Percentiles rank a stretch among this genome's conserved stretches.
These are phyloP conservation scores for Drosophila miranda DNA, from an alignment of 1,140 invertebrate species.

Conservation along the genomic window DNA sequence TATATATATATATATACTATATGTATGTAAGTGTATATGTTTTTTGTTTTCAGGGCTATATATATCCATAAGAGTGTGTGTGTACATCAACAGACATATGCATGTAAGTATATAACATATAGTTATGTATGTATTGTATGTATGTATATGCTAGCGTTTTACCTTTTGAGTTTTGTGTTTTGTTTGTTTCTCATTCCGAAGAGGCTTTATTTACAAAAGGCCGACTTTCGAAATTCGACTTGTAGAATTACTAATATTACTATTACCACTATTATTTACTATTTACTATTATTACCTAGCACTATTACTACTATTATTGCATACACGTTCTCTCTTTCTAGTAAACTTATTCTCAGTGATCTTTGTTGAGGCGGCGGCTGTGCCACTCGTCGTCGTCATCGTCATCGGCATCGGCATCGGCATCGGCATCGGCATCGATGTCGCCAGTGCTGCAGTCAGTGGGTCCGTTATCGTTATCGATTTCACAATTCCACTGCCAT, in stretches of 20 bases:
- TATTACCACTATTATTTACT: constrained; percentile 62
- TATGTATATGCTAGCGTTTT: constrained; percentile 71
- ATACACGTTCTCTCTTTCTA: constrained; percentile 81
- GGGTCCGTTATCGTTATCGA: constrained; percentile 27
- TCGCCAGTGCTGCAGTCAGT: constrained; percentile 11
- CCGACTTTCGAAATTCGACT: constrained; percentile 76
- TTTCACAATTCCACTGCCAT: constrained; percentile 23
- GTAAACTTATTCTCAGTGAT: constrained; percentile 78
- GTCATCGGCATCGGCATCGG: constrained; percentile 26
- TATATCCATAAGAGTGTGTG: background rate
- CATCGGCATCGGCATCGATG: constrained; percentile 25
- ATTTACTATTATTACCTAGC: constrained; percentile 52
- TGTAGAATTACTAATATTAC: constrained; percentile 80
- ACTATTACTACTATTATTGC: constrained; percentile 81
- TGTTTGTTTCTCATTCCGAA: constrained; percentile 64
- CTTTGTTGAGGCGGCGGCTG: constrained; percentile 35
- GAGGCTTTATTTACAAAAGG: constrained; percentile 79
- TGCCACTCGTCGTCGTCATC: constrained; percentile 30
- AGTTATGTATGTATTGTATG: constrained; percentile 1
- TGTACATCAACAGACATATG: constrained; percentile 6
- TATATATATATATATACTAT: constrained; percentile 17
- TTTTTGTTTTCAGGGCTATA: constrained; percentile 1
- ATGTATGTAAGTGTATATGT: constrained; percentile 25
- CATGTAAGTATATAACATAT: constrained; percentile 13
- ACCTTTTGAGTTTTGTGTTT: constrained; percentile 38